phyloP scores from a whole-genome alignment of 2,113 vertebrate species.

The Nanger granti region DNA sequence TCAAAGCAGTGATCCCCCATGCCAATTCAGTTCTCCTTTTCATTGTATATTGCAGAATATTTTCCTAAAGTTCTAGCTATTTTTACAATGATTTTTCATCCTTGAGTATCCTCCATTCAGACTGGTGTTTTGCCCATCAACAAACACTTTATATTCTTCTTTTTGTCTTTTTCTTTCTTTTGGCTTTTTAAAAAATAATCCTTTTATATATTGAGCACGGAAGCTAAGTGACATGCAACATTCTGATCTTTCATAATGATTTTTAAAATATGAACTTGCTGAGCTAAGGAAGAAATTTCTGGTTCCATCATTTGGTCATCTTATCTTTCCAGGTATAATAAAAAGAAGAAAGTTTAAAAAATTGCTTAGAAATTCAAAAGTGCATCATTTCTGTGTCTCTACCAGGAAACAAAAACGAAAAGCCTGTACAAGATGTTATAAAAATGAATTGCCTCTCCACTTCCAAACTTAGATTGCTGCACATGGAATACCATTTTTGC shows the following conservation, averaged over 20 bases:
- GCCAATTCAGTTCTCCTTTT: neutral
- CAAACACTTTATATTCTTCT: neutral
- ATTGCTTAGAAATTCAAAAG: neutral
- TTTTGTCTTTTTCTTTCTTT: neutral
- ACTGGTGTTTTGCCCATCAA: neutral
- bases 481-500: neutral
- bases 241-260: neutral
- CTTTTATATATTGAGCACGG: neutral
- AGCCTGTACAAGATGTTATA: neutral
- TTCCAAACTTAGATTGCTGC: neutral
- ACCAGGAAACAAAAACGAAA: neutral
- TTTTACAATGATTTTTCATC: neutral
- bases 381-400: neutral
- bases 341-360: neutral
- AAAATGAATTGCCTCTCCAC: neutral
- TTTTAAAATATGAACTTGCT: neutral
- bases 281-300: neutral
- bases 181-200: neutral
- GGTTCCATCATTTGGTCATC: neutral
- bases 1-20: neutral
- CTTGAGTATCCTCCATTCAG: neutral
- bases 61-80: neutral
- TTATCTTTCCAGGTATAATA: neutral
- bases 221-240: neutral
- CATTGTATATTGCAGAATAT: neutral